phyloP scores from a whole-genome alignment of 2,797 vertebrate genomes.

The Argya squamiceps region DNA sequence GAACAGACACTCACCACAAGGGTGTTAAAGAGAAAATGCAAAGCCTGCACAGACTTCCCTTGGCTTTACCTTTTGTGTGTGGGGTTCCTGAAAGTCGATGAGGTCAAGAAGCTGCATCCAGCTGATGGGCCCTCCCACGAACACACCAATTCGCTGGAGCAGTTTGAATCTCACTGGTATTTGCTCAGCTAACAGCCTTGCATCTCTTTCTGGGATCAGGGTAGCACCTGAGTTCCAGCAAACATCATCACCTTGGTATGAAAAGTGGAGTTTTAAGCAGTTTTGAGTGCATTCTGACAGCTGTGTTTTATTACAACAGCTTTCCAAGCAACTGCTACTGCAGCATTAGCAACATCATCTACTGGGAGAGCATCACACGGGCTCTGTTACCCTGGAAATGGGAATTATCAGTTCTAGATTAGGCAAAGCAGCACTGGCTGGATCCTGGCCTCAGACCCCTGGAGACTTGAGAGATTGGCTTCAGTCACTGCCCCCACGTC shows the following conservation, averaged over 20 bases:
- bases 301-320: background rate
- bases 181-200: background rate
- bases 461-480: background rate
- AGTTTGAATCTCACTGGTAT: background rate
- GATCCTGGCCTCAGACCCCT: background rate
- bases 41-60: background rate
- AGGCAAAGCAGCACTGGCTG: background rate
- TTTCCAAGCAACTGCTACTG: background rate
- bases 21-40: background rate
- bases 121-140: background rate
- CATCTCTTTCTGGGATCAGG: background rate
- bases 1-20: background rate
- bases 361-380: fast-evolving
- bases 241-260: fast-evolving
- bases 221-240: background rate
- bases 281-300: background rate
- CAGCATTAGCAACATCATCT: background rate
- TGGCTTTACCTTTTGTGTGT: background rate
- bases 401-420: background rate
- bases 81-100: background rate
- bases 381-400: background rate
- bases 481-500: background rate
- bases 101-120: background rate
- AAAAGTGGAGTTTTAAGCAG: background rate
- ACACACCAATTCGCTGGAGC: background rate